Percentiles rank a stretch among this genome's conserved stretches.
Evolutionary conservation across 2,113 vertebrate species (phyloP).

Genomic region (Upupa epops): DNA sequence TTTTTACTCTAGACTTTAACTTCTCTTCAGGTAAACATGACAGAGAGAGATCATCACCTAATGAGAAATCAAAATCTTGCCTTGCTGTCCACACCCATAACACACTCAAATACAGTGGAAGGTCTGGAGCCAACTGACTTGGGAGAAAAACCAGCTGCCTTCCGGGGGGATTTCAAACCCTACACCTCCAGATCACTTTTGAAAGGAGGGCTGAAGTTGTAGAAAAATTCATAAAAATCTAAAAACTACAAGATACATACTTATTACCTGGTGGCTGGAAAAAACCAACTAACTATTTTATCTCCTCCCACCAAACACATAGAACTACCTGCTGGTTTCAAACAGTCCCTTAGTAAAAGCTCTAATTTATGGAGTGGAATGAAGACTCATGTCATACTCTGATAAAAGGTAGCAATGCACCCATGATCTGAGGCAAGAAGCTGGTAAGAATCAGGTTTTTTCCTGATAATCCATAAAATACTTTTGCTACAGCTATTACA

Average conservation of each 20-base stretch:
- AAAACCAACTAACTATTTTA: not conserved
- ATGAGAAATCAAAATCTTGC: constrained; percentile 43
- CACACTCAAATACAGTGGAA: not conserved
- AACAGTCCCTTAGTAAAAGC: not conserved
- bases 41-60: constrained; percentile 37
- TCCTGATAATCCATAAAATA: not conserved
- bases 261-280: not conserved
- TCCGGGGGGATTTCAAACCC: not conserved
- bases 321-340: not conserved
- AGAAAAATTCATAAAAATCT: too few species aligned
- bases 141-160: not conserved
- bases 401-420: not conserved
- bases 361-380: not conserved
- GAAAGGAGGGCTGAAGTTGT: not conserved
- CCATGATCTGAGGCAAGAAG: not conserved
- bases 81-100: not conserved
- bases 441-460: not conserved
- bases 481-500: not conserved
- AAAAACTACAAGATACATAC: not conserved
- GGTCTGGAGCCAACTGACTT: not conserved
- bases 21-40: constrained; percentile 9
- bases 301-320: not conserved
- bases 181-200: not conserved
- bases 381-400: not conserved
- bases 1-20: constrained; percentile 51